Evolutionary conservation across 2,888 invertebrate species (phyloP).

Genomic region (Hedychridium roseum): DNA sequence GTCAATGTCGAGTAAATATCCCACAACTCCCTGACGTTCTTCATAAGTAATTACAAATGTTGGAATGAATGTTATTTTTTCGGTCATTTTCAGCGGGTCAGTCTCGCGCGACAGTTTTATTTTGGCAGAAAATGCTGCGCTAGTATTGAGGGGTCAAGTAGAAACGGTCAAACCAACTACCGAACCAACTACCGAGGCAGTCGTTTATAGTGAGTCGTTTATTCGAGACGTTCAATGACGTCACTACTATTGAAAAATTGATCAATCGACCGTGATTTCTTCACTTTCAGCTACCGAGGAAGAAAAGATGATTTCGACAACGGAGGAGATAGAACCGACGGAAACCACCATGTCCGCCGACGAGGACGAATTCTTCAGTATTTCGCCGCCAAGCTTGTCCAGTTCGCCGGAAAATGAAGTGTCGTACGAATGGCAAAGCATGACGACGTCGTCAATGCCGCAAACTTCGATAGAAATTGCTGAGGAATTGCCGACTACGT

Average conservation of each 20-base stretch:
- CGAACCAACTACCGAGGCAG: background rate
- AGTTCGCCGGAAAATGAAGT: too few species aligned
- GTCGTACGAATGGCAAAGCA: background rate
- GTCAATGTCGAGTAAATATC: conserved; percentile 24
- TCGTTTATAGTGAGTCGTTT: background rate
- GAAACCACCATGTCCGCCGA: background rate
- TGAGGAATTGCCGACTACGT: too few species aligned
- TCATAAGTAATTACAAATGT: background rate
- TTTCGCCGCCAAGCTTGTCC: too few species aligned
- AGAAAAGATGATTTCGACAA: background rate
- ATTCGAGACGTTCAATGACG: background rate
- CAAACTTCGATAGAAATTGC: too few species aligned
- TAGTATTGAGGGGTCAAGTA: conserved; percentile 21
- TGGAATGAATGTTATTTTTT: background rate
- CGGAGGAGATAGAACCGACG: background rate
- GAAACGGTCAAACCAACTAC: background rate
- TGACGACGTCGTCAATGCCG: too few species aligned
- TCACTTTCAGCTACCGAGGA: background rate
- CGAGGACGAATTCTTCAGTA: too few species aligned
- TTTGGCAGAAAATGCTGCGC: conserved; percentile 33
- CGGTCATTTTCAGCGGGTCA: conserved; percentile 10
- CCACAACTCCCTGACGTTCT: too few species aligned
- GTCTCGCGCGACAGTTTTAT: conserved; percentile 10
- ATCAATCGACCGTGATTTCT: background rate
- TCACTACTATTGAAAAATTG: background rate